These are phyloP conservation scores for Amiota communis DNA, from an alignment of 2,888 invertebrate species.

Conservation along the genomic window DNA sequence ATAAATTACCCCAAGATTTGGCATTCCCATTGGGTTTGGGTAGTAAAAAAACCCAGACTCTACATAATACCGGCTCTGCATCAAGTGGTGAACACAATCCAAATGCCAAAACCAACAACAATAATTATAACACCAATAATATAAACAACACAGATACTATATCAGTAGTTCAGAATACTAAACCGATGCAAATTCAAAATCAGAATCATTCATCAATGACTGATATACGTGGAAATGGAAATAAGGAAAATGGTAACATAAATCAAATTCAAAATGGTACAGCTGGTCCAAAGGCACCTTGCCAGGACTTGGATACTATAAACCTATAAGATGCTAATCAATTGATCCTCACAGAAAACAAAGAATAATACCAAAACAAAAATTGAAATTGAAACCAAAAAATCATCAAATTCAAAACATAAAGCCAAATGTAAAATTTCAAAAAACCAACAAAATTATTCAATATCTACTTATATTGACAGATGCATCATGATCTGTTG, in stretches of 20 bases:
- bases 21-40: constrained; percentile 79
- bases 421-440: constrained; percentile 35
- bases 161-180: no score
- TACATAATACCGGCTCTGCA: constrained; percentile 51
- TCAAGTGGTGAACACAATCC: not conserved
- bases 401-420: constrained; percentile 38
- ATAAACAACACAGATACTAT: constrained; percentile 3
- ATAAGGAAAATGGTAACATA: constrained; percentile 48
- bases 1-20: constrained; percentile 86
- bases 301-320: constrained; percentile 83
- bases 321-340: constrained; percentile 76
- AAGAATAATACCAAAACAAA: constrained; percentile 18
- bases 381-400: not conserved
- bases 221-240: constrained; percentile 52
- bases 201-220: constrained; percentile 66
- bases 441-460: constrained; percentile 35
- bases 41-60: constrained; percentile 70
- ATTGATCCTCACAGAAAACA: not conserved
- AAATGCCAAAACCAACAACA: constrained; percentile 33
- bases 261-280: constrained; percentile 55
- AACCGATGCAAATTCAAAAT: constrained; percentile 55
- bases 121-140: constrained; percentile 51
- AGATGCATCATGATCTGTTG: not conserved
- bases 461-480: not conserved
- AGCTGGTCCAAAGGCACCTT: constrained; percentile 77